Percentiles rank a stretch among this genome's conserved stretches.
Conservation (phyloP, 2,797 vertebrate genomes). For the Luscinia luscinia region DNA sequence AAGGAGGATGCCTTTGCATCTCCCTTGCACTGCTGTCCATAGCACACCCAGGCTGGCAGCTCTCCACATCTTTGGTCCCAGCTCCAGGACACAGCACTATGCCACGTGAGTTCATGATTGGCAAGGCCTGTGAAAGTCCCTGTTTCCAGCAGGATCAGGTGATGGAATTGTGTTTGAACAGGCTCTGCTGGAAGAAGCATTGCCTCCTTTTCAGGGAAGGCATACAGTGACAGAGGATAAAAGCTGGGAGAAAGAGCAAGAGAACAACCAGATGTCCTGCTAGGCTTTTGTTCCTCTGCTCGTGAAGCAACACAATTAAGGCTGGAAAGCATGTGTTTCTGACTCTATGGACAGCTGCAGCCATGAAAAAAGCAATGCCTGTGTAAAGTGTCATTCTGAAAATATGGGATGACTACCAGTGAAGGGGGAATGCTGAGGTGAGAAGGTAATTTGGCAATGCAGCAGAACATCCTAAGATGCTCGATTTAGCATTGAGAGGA, state of each 20-base stretch:
- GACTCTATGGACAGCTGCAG: neutral
- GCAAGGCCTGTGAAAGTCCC: neutral
- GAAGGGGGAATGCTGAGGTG: neutral
- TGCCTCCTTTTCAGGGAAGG: neutral
- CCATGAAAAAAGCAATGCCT: neutral
- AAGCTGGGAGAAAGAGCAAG: neutral
- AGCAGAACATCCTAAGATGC: neutral
- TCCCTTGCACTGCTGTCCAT: neutral
- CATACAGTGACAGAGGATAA: neutral
- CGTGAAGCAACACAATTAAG: neutral
- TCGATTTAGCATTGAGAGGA: neutral
- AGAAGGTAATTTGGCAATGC: neutral
- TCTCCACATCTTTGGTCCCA: neutral
- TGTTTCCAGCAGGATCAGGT: neutral
- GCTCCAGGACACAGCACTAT: neutral
- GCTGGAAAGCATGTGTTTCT: neutral
- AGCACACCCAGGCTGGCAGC: neutral
- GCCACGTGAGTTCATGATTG: fast-evolving
- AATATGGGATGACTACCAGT: neutral
- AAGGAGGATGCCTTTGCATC: neutral
- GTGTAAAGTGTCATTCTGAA: neutral
- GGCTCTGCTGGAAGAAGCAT: neutral
- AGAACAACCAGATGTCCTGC: neutral
- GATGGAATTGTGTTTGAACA: neutral
- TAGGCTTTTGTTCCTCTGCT: neutral